Evolutionary conservation across 2,888 invertebrate species (phyloP).

Genomic region (Anaspis maculata): DNA sequence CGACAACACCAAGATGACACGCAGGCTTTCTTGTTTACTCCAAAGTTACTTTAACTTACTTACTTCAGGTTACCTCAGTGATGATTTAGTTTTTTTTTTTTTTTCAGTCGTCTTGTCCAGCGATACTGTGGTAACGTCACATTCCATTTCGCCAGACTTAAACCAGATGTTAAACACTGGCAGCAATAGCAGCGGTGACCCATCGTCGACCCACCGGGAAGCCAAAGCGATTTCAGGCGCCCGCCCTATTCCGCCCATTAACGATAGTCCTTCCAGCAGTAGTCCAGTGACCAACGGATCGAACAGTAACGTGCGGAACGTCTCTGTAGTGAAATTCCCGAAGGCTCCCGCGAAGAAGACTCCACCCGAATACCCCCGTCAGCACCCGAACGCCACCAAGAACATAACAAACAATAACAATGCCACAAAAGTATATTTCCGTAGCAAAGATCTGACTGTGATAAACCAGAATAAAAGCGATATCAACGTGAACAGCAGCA

Average conservation of each 20-base stretch:
- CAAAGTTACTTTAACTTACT: no score
- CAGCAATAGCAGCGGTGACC: no score
- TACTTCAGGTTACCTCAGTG: no score
- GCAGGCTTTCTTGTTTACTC: no score
- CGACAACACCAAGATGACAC: no score
- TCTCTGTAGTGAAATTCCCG: slow-evolving; percentile 17
- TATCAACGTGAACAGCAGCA: slow-evolving; percentile 16
- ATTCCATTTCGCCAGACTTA: slow-evolving; percentile 22
- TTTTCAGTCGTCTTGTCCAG: slow-evolving; percentile 15
- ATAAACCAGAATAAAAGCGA: slow-evolving; percentile 32
- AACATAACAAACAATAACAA: no score
- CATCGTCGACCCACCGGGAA: slow-evolving; percentile 14
- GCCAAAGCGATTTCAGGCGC: slow-evolving; percentile 18
- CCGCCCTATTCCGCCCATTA: slow-evolving; percentile 31
- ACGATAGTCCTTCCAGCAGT: slow-evolving; percentile 14
- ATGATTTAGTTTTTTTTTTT: no score
- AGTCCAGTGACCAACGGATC: slow-evolving; percentile 9
- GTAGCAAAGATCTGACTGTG: slow-evolving; percentile 34
- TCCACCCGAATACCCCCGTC: slow-evolving; percentile 16
- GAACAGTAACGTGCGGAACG: background rate
- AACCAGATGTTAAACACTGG: no score
- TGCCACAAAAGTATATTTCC: slow-evolving; percentile 13
- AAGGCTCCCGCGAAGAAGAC: slow-evolving; percentile 22
- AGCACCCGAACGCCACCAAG: slow-evolving; percentile 11
- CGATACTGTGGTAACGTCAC: slow-evolving; percentile 14